Evolutionary conservation across 2,113 vertebrate genomes (phyloP), one percentile per base, ranked within the genome.

Genomic region (Dermatemys mawii): DNA sequence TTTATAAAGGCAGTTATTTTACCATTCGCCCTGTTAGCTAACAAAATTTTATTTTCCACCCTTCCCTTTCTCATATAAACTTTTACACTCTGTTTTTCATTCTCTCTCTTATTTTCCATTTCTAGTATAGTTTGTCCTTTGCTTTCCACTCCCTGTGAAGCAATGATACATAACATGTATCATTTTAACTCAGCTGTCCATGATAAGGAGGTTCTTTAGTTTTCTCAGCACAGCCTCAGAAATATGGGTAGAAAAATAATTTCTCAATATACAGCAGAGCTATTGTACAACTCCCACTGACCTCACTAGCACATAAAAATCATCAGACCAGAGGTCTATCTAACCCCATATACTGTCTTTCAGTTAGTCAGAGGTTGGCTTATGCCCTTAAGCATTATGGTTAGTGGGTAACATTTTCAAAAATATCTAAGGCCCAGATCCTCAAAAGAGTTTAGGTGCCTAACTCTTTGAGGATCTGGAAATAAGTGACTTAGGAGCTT

Each of bases 151-250:
- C 51, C 48, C n/a, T 50, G 3, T 17, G 9, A 90, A 86, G 38
- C 24, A 60, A 29, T 2, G 35, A 19, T 48, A 44, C 0, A 0
- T 13, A 12, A 1, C 4, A 9, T 9, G n/a, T 26, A 49, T 50
- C 27, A 35, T 5, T 85, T 84, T 76, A 13, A 46, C 44, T 14
- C 19, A 88, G 3, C 1, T 19, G 38, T 19, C 12, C 73, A 12
- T 35, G 46, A 4, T 44, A 11, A 0, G 7, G 10, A 24, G 27
- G 1, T 22, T 55, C 12, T 75, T 84, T 49, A 8, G 16, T 26
- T 75, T 81, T 78, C 51, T 86, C 81, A 60, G 26, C 29, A 26
- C 27, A 79, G 21, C 41, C 87, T 19, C 85, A 55, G 44, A 89
- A 82, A 46, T 6, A 16, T 1, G 21, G 26, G 76, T 38, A 26